Conservation (phyloP, 2,888 invertebrate species). For the Carpatolechia fugitivella region DNA sequence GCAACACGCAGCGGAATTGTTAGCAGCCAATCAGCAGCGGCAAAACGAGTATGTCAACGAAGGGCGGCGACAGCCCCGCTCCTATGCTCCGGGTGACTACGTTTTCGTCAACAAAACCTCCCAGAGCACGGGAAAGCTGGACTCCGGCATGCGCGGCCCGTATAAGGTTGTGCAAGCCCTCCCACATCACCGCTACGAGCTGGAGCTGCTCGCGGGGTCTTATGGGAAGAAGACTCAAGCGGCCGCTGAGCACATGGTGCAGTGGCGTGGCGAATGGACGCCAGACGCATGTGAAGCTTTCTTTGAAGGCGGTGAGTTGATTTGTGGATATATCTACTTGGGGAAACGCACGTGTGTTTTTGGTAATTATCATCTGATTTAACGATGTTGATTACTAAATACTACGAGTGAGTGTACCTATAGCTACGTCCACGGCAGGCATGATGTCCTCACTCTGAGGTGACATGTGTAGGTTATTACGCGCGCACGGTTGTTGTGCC, state of each 20-base stretch:
- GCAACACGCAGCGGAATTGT: neutral
- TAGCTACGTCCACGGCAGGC: too few relatives aligned
- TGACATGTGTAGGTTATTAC: too few relatives aligned
- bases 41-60: constrained; percentile 8
- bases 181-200: constrained; percentile 15
- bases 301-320: too few relatives aligned
- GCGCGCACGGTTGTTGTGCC: too few relatives aligned
- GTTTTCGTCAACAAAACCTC: constrained; percentile 12
- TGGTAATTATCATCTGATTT: too few relatives aligned
- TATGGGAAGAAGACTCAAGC: constrained; percentile 22
- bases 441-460: too few relatives aligned
- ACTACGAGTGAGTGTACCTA: too few relatives aligned
- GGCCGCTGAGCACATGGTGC: constrained; percentile 20
- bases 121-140: constrained; percentile 11
- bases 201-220: constrained; percentile 12
- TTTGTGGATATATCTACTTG: too few relatives aligned
- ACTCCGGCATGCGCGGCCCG: constrained; percentile 17
- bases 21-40: constrained; percentile 1
- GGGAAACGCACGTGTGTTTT: too few relatives aligned
- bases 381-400: too few relatives aligned
- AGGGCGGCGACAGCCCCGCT: neutral
- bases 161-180: constrained; percentile 10
- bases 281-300: too few relatives aligned
- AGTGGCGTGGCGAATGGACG: constrained; percentile 22
- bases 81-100: neutral